phyloP scores from a whole-genome alignment of 2,113 vertebrate species.

The Platanista minor region DNA sequence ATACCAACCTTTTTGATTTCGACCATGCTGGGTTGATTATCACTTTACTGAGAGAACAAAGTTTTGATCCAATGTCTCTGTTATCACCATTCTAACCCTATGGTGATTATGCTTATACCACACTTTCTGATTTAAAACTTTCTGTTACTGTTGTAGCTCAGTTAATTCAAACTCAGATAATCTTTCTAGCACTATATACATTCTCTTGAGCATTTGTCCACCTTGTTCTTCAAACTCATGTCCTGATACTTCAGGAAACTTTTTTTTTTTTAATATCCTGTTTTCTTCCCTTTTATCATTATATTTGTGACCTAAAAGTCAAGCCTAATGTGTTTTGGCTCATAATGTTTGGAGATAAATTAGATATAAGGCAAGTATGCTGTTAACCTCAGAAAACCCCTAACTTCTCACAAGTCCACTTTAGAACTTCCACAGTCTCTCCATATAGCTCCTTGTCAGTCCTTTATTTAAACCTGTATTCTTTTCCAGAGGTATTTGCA shows the following conservation, averaged over 20 bases:
- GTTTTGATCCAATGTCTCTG: not conserved
- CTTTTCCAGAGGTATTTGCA: not conserved
- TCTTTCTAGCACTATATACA: not conserved
- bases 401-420: not conserved
- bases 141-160: not conserved
- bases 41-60: not conserved
- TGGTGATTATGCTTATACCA: not conserved
- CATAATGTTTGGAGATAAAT: not conserved
- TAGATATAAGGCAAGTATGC: not conserved
- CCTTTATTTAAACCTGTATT: not conserved
- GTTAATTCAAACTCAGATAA: not conserved
- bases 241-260: not conserved
- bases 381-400: not conserved
- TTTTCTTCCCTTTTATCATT: constrained; percentile 9
- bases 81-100: not conserved
- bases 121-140: not conserved
- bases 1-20: not conserved
- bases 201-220: not conserved
- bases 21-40: not conserved
- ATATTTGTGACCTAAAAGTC: not conserved
- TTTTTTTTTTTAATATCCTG: not conserved
- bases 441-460: not conserved
- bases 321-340: not conserved
- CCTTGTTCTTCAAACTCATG: not conserved
- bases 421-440: not conserved